phyloP scores from a whole-genome alignment of 1,140 invertebrate genomes.

The Anastrepha ludens region DNA sequence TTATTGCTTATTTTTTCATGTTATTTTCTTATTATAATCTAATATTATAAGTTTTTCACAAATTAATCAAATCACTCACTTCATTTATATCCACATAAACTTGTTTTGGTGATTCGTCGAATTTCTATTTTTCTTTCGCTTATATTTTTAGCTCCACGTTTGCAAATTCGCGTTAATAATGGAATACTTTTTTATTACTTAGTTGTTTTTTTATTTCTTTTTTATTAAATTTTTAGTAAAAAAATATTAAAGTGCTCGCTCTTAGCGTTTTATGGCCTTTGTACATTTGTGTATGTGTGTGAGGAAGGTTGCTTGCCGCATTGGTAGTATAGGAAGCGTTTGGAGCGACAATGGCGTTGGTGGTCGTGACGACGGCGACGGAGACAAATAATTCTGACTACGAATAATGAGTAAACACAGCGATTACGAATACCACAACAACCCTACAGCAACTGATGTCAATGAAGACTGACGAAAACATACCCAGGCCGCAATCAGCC shows the following conservation, averaged over 20 bases:
- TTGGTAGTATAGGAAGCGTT: conserved; percentile 29
- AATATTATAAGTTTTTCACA: background rate
- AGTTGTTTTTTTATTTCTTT: background rate
- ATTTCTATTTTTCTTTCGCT: background rate
- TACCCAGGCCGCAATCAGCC: conserved; percentile 50
- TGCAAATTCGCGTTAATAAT: conserved; percentile 9
- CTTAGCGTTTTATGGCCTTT: conserved; percentile 24
- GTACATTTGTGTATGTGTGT: background rate
- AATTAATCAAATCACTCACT: background rate
- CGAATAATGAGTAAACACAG: conserved; percentile 49
- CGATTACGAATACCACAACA: conserved; percentile 45
- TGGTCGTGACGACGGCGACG: background rate
- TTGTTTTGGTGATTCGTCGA: background rate
- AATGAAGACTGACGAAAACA: conserved; percentile 50
- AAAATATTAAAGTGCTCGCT: conserved; percentile 17
- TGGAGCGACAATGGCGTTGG: conserved; percentile 37
- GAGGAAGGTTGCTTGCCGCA: conserved; percentile 34
- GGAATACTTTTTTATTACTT: conserved; percentile 6
- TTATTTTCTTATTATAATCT: too few species aligned
- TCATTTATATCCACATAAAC: background rate
- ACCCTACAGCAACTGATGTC: conserved; percentile 51
- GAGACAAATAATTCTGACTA: conserved; percentile 52
- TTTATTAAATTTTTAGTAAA: background rate
- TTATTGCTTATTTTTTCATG: too few species aligned
- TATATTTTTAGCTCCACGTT: conserved; percentile 29